Base-by-base conservation (phyloP, 2,888 invertebrate genomes). In the Eupithecia subumbrata region DNA sequence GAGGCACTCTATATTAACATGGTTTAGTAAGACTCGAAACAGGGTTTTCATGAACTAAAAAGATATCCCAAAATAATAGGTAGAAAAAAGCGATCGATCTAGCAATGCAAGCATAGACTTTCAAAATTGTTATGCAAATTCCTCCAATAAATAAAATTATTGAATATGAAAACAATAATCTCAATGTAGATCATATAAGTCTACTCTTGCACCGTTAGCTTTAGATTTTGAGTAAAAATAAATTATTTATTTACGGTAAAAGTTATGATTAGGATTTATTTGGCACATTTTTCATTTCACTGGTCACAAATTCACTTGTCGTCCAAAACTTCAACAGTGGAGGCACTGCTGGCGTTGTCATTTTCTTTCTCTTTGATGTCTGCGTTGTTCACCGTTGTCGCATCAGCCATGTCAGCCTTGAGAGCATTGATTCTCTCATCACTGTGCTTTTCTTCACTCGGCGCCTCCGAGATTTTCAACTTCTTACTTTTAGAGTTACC, bases 291-390 rank as follows among this genome's bases (percentile, higher is more conserved):
- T 74, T 72, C 11, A 30, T 37, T 30, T 56, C 77, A 72, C 70
- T 72, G 43, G 64, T 72, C 72, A 72, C 66, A 60, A 11, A 30
- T 80, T 92, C 87, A 94, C 88, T 94, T 94, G 81, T 93, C 92
- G 82, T 94, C 94, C 74, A 95, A 87, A 82, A 89, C 92, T 91
- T 95, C 94, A 74, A 94, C 93, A 37, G 94, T 94, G 3, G 94
- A 94, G 0, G 94, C 94, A 88, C 93, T 93, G 80, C 94, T 94
- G 7, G 94, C 90, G 78, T 92, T 93, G 80, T 93, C 93, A 76
- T 87, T 88, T 25, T 90, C 91, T 52, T 88, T 90, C 68, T 88
- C 88, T 76, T 86, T 91, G 12, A 78, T 83, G 78, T 88, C 86
- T n/a, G 79, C 81, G 74, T 80, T 82, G 66, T 82, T 83, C 3